Percentiles rank a stretch among this genome's conserved stretches.
phyloP scores from a whole-genome alignment of 2,797 vertebrate genomes.

The Mormyrops boulengeri region DNA sequence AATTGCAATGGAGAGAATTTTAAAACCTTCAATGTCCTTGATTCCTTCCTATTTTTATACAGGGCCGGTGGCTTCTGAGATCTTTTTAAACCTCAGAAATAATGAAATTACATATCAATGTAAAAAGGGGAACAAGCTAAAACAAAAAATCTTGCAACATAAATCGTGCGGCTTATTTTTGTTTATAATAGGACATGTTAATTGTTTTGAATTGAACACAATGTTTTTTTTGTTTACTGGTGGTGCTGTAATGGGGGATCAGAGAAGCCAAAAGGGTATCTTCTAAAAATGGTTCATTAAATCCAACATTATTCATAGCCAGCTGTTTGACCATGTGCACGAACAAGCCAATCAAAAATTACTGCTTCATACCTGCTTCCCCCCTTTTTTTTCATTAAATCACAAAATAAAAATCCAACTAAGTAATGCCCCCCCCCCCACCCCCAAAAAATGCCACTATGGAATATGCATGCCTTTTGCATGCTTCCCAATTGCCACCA shows the following conservation, averaged over 20 bases:
- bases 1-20: background rate
- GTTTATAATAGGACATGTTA: background rate
- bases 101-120: background rate
- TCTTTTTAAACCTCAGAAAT: background rate
- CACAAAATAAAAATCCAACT: constrained; percentile 7
- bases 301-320: constrained; percentile 13
- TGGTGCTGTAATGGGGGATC: background rate
- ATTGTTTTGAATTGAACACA: background rate
- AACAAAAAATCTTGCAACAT: background rate
- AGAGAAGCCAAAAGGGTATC: constrained; percentile 8
- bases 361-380: background rate
- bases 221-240: background rate
- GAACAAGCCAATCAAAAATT: background rate
- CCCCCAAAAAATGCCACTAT: constrained; percentile 44
- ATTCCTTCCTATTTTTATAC: background rate
- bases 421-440: constrained; percentile 14
- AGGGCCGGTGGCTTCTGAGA: background rate
- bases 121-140: background rate
- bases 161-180: constrained; percentile 23
- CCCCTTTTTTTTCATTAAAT: background rate
- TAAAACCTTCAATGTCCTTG: background rate
- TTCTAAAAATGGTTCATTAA: constrained; percentile 13
- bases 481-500: constrained; percentile 52
- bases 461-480: constrained; percentile 56
- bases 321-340: constrained; percentile 13